Evolutionary conservation across 2,797 vertebrate genomes (phyloP), one percentile per base, ranked within the genome.

Genomic region (Takifugu rubripes): DNA sequence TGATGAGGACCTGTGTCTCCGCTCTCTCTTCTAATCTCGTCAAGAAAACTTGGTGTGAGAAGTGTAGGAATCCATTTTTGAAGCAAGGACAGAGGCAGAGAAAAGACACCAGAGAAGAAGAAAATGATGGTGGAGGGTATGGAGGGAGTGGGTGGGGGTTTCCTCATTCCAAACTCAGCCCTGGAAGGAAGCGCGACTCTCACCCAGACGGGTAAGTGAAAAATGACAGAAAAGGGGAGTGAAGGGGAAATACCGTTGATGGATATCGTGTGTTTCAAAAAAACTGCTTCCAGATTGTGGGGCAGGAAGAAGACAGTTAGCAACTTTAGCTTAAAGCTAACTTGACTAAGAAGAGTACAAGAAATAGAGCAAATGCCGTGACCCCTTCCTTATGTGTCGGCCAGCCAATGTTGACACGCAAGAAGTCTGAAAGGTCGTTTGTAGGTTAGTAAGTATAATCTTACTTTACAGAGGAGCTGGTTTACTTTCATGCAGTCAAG

Each of bases 171-270:
- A 77, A 60, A 80, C 79, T 75, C 75, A 68, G 75, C 84, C 73
- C 87, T 88, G 75, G 79, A 88, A 85, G 89, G 91, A 92, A 92
- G 85, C 81, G 82, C 84, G 83, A 71, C 84, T 74, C 83, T 88
- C 84, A 87, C 88, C 82, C 88, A 90, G 88, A 91, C 74, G 83
- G 93, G 95, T 96, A 93, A 95, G 94, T 94, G 75, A 85, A 90
- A 82, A 78, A 74, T 76, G 66, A 73, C 31, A 48, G 58, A 58
- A 56, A 58, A 52, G 51, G 29, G 50, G 26, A 46, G 7, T 56
- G 51, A 57, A 67, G 60, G 48, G 44, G 10, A 21, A 59, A 70
- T 78, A 74, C 86, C 73, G 73, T 73, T 90, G 88, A 90, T 91
- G 84, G 86, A 85, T 86, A 82, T 90, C 85, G 89, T 85, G 89